Percentiles rank a stretch among this genome's conserved stretches.
phyloP scores from a whole-genome alignment of 1,140 invertebrate species.

The Listronotus oregonensis region DNA sequence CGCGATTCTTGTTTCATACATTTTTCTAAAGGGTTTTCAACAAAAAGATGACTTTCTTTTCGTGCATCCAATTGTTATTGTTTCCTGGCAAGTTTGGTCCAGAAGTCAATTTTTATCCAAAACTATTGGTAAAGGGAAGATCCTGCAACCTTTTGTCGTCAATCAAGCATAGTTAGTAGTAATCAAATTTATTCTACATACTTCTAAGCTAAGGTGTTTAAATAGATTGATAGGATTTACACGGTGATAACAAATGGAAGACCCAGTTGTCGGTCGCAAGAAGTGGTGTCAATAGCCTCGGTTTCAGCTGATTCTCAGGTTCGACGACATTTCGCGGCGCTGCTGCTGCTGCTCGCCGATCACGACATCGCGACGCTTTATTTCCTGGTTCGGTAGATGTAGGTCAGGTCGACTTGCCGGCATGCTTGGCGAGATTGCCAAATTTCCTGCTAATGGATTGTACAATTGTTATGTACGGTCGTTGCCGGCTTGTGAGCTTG shows the following conservation, averaged over 20 bases:
- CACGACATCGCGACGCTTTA: conserved; percentile 51
- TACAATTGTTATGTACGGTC: conserved; percentile 1
- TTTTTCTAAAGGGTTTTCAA: no score
- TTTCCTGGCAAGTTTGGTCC: no score
- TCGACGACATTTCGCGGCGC: conserved; percentile 48
- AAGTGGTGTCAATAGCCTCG: conserved; percentile 49
- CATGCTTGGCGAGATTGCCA: conserved; percentile 30
- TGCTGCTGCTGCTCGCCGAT: conserved; percentile 23
- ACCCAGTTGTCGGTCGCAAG: conserved; percentile 46
- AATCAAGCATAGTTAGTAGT: no score
- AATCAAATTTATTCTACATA: no score
- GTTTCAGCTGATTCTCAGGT: conserved; percentile 53
- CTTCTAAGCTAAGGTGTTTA: no score
- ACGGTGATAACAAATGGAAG: conserved; percentile 6
- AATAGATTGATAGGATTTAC: no score
- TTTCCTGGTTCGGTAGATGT: conserved; percentile 54
- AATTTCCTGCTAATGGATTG: conserved; percentile 28
- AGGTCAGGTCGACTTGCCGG: conserved; percentile 50
- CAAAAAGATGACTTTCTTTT: no score
- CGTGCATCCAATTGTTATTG: no score
- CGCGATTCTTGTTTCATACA: no score
- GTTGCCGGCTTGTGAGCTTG: conserved; percentile 19
- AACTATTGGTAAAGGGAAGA: no score
- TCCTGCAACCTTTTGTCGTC: no score
- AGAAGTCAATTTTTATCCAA: no score